phyloP scores from a whole-genome alignment of 2,888 invertebrate species.

The Noctua pronuba region DNA sequence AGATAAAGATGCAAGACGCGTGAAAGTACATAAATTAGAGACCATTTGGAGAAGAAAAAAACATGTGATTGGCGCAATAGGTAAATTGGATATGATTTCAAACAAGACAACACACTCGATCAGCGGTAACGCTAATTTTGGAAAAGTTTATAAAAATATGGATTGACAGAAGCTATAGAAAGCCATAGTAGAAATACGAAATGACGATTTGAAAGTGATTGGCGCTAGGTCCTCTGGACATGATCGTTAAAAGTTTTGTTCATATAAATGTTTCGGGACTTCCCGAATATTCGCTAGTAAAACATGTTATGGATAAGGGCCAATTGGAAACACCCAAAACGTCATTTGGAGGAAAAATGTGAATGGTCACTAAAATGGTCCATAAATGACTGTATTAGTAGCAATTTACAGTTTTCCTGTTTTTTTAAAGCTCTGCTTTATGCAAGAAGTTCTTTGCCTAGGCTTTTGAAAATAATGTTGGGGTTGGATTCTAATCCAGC shows the following conservation, averaged over 20 bases:
- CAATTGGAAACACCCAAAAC: background rate
- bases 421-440: background rate
- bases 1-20: background rate
- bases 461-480: background rate
- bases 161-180: background rate
- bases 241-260: background rate
- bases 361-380: background rate
- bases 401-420: background rate
- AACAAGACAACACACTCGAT: slow-evolving; percentile 1
- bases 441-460: background rate
- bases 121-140: background rate
- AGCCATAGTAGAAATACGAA: background rate
- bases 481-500: background rate
- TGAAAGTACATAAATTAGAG: background rate
- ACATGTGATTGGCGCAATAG: background rate
- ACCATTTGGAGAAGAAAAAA: background rate
- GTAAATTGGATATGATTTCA: background rate
- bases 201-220: background rate
- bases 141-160: background rate
- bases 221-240: background rate
- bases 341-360: background rate
- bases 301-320: background rate
- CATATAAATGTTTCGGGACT: slow-evolving; percentile 4
- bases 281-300: background rate
- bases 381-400: background rate